A percentile compares a stretch with the other conserved stretches of the same genome.
Evolutionary conservation across 2,113 vertebrate species (phyloP).

Genomic region (Boulengeromyrus knoepffleri): DNA sequence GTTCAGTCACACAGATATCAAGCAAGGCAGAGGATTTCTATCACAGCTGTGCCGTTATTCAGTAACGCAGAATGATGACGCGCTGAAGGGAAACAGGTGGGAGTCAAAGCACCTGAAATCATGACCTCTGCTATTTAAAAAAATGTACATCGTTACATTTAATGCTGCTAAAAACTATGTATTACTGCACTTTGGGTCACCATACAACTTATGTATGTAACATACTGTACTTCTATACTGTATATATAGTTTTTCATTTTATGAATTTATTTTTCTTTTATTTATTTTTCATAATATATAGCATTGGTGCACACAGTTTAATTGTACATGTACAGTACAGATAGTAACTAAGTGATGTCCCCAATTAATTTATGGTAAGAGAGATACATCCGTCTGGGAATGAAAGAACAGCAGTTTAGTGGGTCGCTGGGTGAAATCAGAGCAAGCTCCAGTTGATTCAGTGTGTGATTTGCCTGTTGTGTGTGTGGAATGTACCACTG

Average conservation of each 20-base stretch:
- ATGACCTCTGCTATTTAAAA: not conserved
- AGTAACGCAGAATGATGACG: not conserved
- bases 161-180: not conserved
- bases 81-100: not conserved
- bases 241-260: not conserved
- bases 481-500: not conserved
- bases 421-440: not conserved
- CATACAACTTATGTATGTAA: not conserved
- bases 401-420: not conserved
- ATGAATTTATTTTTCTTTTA: not conserved
- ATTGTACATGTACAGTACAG: not conserved
- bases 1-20: not conserved
- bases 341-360: not conserved
- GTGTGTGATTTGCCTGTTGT: not conserved
- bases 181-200: not conserved
- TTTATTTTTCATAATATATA: not conserved
- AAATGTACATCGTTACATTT: not conserved
- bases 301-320: not conserved
- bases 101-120: not conserved
- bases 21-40: not conserved
- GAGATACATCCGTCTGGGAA: not conserved
- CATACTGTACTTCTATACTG: not conserved
- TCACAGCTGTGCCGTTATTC: not conserved
- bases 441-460: not conserved
- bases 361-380: not conserved